Base-by-base conservation (phyloP, 2,797 vertebrate species). In the Hoplostethus atlanticus region DNA sequence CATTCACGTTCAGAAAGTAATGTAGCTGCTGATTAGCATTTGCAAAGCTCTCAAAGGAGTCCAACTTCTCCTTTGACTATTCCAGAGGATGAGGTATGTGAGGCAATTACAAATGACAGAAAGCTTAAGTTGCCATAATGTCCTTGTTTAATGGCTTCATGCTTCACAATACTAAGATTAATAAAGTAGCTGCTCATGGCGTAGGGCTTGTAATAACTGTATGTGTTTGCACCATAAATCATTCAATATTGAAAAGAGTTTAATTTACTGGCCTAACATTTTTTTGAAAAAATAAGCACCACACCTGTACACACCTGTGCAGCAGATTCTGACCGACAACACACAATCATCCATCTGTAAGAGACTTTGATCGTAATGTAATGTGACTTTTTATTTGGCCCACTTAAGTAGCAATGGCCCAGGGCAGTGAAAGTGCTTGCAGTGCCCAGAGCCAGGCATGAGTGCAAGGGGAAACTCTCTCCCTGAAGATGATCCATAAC, bases 301-400 rank as follows among this genome's bases (percentile, higher is more conserved):
- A 58, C 66, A 84, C 50, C 60, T 77, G 47, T 46, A 15, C 42
- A 56, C 17, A 67, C 36, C 62, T 53, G 57, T 51, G 44, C 30
- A 66, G 65, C 16, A 47, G 28, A 55, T 75, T 58, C 54, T 21
- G 2, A 64, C 68, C 47, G 42, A 72, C 16, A 50, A 30, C 1
- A 30, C 0, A 4, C 15, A 74, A 79, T 61, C 61, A 66, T 47
- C 47, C 63, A 55, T 59, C 25, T 73, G 68, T 70, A 31, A 16
- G 46, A 59, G 63, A 57, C 48, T 16, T 44, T 83, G 73, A 86
- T 84, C 77, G 60, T 71, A 77, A 87, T 74, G 44, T 38, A 51
- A 50, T 51, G 54, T 86, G 84, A 87, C 80, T 79, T 78, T 82
- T 78, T 71, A n/a, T 53, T 25, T 61, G 9, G 42, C 53, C 38